phyloP scores from a whole-genome alignment of 2,888 invertebrate genomes.

The Crepidodera aurea region DNA sequence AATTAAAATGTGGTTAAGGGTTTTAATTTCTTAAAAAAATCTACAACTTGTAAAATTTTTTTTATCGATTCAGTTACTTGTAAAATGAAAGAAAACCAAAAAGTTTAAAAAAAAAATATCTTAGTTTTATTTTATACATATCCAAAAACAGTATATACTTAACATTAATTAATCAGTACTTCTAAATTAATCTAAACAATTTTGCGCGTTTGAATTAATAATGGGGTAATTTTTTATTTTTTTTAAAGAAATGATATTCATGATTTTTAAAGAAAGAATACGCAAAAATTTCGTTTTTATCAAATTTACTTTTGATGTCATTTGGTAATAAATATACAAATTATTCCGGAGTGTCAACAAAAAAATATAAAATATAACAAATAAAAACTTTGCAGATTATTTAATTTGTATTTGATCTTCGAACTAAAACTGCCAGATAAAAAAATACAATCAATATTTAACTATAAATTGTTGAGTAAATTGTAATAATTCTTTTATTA shows the following conservation, averaged over 20 bases:
- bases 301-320: conserved; percentile 44
- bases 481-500: conserved; percentile 49
- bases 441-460: conserved; percentile 39
- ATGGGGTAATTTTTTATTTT: too few species aligned
- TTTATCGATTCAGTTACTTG: neutral
- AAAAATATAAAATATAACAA: conserved; percentile 40
- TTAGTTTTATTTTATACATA: conserved; percentile 39
- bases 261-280: conserved; percentile 30
- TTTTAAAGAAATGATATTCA: neutral
- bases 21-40: too few species aligned
- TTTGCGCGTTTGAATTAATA: conserved; percentile 17
- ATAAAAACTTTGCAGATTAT: conserved; percentile 35
- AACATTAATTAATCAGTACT: conserved; percentile 43
- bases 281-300: conserved; percentile 33
- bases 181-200: conserved; percentile 31
- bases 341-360: conserved; percentile 36
- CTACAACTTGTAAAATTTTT: neutral
- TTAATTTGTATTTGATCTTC: conserved; percentile 19
- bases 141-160: conserved; percentile 41
- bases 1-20: neutral
- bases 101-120: conserved; percentile 34
- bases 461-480: conserved; percentile 41
- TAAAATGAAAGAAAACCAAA: conserved; percentile 32
- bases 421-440: conserved; percentile 38
- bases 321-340: conserved; percentile 41